Evolutionary conservation across 2,113 vertebrate species (phyloP).

Genomic region (Nematolebias whitei): DNA sequence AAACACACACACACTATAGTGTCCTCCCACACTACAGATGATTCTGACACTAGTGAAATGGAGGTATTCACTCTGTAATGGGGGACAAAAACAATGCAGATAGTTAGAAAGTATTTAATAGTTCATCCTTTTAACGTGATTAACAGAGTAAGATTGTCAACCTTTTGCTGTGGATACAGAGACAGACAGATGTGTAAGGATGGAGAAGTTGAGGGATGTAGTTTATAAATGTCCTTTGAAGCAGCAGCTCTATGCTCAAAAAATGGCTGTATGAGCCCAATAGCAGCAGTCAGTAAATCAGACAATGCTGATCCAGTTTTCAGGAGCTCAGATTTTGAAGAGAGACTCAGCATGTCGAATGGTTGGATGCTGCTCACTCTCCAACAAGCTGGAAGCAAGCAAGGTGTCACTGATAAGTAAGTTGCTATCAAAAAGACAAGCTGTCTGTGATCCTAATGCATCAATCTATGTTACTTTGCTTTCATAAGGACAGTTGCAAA

Average conservation of each 20-base stretch:
- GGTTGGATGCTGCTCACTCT: constrained; percentile 58
- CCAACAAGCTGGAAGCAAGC: constrained; percentile 58
- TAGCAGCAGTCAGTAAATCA: constrained; percentile 61
- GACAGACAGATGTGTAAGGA: constrained; percentile 36
- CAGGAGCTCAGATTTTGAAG: constrained; percentile 51
- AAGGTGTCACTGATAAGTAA: constrained; percentile 58
- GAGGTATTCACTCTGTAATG: no score
- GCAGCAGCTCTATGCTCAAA: constrained; percentile 36
- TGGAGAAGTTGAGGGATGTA: constrained; percentile 40
- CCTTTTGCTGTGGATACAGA: constrained; percentile 41
- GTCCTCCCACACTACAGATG: no score
- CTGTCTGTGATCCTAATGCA: constrained; percentile 55
- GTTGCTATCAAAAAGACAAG: constrained; percentile 53
- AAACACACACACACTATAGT: no score
- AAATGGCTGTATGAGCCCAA: constrained; percentile 37
- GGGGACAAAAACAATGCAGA: constrained; percentile 23
- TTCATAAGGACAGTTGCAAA: constrained; percentile 3
- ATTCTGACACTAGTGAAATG: no score
- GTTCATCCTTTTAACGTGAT: constrained; percentile 29
- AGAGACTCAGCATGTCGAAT: constrained; percentile 61
- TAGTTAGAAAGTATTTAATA: constrained; percentile 32
- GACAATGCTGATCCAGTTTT: constrained; percentile 48
- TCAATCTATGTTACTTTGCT: constrained; percentile 33
- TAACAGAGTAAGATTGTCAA: constrained; percentile 45
- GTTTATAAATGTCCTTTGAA: constrained; percentile 68